A percentile compares a stretch with the other conserved stretches of the same genome.
phyloP scores from a whole-genome alignment of 2,113 vertebrate species.

The Marmota monax region DNA sequence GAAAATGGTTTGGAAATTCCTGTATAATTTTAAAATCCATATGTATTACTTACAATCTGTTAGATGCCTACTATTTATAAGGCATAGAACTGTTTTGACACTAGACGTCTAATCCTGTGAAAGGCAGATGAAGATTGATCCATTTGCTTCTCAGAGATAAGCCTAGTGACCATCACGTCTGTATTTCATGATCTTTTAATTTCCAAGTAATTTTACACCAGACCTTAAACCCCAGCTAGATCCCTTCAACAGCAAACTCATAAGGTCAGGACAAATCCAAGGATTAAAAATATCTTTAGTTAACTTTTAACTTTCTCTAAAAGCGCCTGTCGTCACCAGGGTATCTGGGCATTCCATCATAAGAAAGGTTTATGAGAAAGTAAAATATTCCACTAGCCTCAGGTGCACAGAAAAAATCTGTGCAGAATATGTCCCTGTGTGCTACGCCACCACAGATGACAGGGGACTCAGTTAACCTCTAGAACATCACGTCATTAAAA shows the following conservation, averaged over 20 bases:
- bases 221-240: neutral
- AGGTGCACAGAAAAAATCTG: neutral
- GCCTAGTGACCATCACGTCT: neutral
- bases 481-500: neutral
- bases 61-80: neutral
- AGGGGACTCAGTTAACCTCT: neutral
- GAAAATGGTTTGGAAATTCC: neutral
- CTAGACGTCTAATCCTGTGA: neutral
- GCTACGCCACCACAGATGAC: too few relatives aligned
- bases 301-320: conserved; percentile 78
- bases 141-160: conserved; percentile 27
- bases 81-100: conserved; percentile 16
- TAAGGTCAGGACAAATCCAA: conserved; percentile 69
- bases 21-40: conserved; percentile 3
- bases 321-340: conserved; percentile 62
- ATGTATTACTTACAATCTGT: conserved; percentile 20
- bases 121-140: neutral
- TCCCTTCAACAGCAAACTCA: conserved; percentile 68
- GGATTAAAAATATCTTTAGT: conserved; percentile 79
- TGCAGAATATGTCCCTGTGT: neutral
- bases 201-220: conserved; percentile 63
- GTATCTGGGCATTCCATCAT: conserved; percentile 78
- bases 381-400: conserved; percentile 40
- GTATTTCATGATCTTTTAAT: conserved; percentile 54
- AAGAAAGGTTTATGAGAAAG: conserved; percentile 74